Evolutionary conservation across 2,888 invertebrate species (phyloP).

Genomic region (Caenorhabditis imperialis): DNA sequence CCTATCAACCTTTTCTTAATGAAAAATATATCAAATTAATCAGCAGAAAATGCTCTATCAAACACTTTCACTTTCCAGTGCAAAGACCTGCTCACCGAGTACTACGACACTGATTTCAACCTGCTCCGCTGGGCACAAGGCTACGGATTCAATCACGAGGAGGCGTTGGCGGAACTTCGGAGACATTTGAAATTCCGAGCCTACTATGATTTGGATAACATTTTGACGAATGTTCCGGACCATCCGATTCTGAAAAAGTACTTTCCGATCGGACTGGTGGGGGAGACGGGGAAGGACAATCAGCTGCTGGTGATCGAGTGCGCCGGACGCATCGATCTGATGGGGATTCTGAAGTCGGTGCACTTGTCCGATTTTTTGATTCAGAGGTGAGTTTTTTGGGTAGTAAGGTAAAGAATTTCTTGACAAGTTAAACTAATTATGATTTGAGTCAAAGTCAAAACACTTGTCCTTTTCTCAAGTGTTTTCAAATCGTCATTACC

Average conservation of each 20-base stretch:
- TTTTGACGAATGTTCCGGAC: slow-evolving; percentile 53
- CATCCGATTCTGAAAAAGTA: slow-evolving; percentile 68
- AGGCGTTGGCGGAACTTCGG: slow-evolving; percentile 60
- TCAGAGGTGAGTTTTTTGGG: slow-evolving; percentile 64
- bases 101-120: slow-evolving; percentile 70
- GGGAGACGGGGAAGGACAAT: slow-evolving; percentile 66
- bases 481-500: no score
- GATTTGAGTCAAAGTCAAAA: not conserved
- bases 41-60: no score
- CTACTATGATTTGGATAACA: slow-evolving; percentile 66
- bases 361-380: slow-evolving; percentile 68
- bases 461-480: not conserved
- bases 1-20: no score
- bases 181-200: slow-evolving; percentile 66
- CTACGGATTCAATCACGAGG: slow-evolving; percentile 61
- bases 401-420: slow-evolving; percentile 53
- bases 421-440: not conserved
- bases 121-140: slow-evolving; percentile 70
- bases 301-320: slow-evolving; percentile 69
- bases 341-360: slow-evolving; percentile 69
- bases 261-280: slow-evolving; percentile 70
- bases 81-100: slow-evolving; percentile 62
- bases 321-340: slow-evolving; percentile 70
- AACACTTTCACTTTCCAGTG: no score
- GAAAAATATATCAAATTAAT: no score